These are phyloP conservation scores for Hermatobates lingyangjiaoensis DNA, from an alignment of 1,140 invertebrate species.

Conservation along the genomic window DNA sequence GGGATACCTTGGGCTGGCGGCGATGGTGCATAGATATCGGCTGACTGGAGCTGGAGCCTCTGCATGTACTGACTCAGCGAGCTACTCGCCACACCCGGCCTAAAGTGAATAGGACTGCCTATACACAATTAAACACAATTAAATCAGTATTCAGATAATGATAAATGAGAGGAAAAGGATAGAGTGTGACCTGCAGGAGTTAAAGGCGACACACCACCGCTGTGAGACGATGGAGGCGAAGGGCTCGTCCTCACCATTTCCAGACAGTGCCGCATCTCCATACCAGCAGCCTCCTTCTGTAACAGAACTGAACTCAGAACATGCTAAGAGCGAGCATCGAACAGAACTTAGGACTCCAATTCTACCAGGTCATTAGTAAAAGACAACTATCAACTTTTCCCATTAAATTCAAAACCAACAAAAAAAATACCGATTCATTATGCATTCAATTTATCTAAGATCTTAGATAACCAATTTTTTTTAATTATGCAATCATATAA, in stretches of 20 bases:
- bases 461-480: too few species aligned
- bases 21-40: conserved; percentile 7
- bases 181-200: conserved; percentile 12
- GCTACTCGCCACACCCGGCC: conserved; percentile 6
- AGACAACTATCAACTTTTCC: too few species aligned
- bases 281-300: background rate
- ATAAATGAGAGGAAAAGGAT: background rate
- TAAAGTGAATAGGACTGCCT: conserved; percentile 17
- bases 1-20: conserved; percentile 9
- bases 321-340: too few species aligned
- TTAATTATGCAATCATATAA: too few species aligned
- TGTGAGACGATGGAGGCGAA: conserved; percentile 12
- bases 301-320: too few species aligned
- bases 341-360: too few species aligned
- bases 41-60: conserved; percentile 14
- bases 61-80: conserved; percentile 14
- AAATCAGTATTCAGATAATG: background rate
- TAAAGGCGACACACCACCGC: conserved; percentile 14
- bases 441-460: too few species aligned
- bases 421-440: too few species aligned
- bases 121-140: background rate
- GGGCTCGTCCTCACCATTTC: conserved; percentile 14
- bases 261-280: conserved; percentile 13
- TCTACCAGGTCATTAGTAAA: too few species aligned
- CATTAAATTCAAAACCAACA: too few species aligned